Base-by-base conservation (phyloP, 1,140 invertebrate species). In the Potamilus streckersoni region DNA sequence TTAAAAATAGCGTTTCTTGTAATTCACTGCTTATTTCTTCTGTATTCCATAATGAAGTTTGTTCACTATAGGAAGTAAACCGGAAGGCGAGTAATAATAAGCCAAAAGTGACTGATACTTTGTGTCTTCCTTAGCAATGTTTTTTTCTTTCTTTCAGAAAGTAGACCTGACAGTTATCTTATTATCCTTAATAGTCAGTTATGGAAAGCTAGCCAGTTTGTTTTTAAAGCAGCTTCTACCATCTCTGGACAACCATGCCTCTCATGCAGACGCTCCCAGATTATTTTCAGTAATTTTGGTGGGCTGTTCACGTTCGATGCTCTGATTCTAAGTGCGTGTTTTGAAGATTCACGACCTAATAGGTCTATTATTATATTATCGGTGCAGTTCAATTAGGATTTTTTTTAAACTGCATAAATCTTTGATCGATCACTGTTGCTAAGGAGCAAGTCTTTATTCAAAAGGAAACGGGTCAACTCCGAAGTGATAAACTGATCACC, bases 401-500 rank as follows among this genome's bases (percentile, higher is more conserved):
- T 80, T 74, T 74, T 80, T 74, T 74, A 80, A 27, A 63, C 17
- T 15, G 17, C 27, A 63, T 77, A 80, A 4, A n/a, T 17, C 27
- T 80, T 63, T 15, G 74, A 71, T n/a, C 49, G 59, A 56, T 79
- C 78, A 56, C 63, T 67, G 23, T 69, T 72, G 11, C 68, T 5
- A 23, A 80, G 20, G 58, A 77, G 20, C 11, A 80, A 55, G 17
- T 80, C 79, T 38, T 77, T 80, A 38, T 77, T 80, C 31, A 76
- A 19, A 49, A 79, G 58, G 67, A 15, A 76, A 15, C 70, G 69
- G 8, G 71, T 70, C 2, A 80, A 57, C 19, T 78, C 75, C 17
- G 19, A 16, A 66, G 31, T 15, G 65, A 20, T 66, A 66, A 0
- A 20, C 65, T 17, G 19, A 31, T 20, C 31, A 66, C 65, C 65